Base-by-base conservation (phyloP, 2,113 vertebrate species). In the Furnarius figulus region DNA sequence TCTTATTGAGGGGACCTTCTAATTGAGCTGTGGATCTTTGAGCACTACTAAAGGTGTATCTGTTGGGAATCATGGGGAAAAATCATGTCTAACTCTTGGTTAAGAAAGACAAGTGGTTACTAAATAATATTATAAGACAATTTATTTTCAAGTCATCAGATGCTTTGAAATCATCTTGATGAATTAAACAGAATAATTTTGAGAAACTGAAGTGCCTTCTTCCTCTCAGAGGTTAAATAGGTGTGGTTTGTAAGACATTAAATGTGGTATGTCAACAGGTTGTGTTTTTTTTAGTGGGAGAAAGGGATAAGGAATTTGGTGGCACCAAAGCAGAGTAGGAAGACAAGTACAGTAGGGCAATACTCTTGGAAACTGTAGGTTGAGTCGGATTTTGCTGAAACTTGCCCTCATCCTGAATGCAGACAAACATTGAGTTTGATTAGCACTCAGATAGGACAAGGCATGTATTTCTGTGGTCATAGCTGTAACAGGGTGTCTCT, bases 231-330 rank as follows among this genome's bases (percentile, higher is more conserved):
- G 37, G 24, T 10, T 52, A 22, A 61, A 16, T 33, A 13, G 20
- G 3, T 40, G 2, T 47, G 6, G 14, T 9, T 63, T 50, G 16
- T 33, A 21, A 25, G 65, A 72, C 63, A 50, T 33, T 6, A 44
- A 75, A 47, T 37, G 10, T 7, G 7, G 1, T 28, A 3, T 53
- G 21, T 35, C 11, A 56, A 3, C n/a, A 30, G 24, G 39, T 8
- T 8, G 10, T 44, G 23, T 27, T 27, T 52, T 52, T 18, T 19
- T 33, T 31, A 16, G 14, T 35, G 5, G 19, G 9, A 30, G 39
- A 30, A 37, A 8, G 8, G 7, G 2, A 1, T 15, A 30, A 9
- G 8, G 8, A 21, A 7, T 4, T 16, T 52, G 21, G 12, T 18
- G 13, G 14, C 39, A 66, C 22, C n/a, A 68, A 47, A 70, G 30